These are phyloP conservation scores for Nothocercus julius DNA, from an alignment of 2,113 vertebrate species.

Conservation along the genomic window DNA sequence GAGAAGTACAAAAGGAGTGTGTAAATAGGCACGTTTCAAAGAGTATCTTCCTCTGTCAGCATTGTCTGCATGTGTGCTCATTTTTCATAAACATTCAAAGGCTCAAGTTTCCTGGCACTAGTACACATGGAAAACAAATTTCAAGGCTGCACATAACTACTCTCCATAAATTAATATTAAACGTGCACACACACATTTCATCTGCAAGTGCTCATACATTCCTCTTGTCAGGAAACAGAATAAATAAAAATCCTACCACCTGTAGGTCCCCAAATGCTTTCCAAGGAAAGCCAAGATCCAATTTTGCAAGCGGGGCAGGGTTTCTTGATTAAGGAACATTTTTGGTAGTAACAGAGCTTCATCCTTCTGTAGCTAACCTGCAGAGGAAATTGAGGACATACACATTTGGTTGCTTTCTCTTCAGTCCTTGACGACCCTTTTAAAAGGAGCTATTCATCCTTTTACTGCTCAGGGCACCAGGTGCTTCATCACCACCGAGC, in stretches of 20 bases:
- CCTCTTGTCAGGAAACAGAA: conserved; percentile 37
- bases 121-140: conserved; percentile 29
- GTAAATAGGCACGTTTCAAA: conserved; percentile 31
- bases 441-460: neutral
- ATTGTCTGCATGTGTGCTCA: conserved; percentile 27
- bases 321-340: conserved; percentile 2
- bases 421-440: neutral
- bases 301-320: neutral
- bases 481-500: neutral
- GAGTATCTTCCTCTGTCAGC: conserved; percentile 11
- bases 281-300: neutral
- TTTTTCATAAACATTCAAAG: conserved; percentile 42
- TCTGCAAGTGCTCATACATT: neutral
- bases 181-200: neutral
- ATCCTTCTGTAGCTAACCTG: neutral
- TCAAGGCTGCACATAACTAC: conserved; percentile 30
- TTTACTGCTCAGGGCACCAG: neutral
- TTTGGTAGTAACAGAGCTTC: neutral
- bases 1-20: conserved; percentile 23
- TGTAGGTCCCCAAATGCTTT: neutral
- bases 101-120: conserved; percentile 1
- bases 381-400: neutral
- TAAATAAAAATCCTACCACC: conserved; percentile 14
- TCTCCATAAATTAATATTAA: conserved; percentile 61
- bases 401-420: neutral